These are phyloP conservation scores for Scaeva pyrastri DNA, from an alignment of 2,888 invertebrate species.

Conservation along the genomic window DNA sequence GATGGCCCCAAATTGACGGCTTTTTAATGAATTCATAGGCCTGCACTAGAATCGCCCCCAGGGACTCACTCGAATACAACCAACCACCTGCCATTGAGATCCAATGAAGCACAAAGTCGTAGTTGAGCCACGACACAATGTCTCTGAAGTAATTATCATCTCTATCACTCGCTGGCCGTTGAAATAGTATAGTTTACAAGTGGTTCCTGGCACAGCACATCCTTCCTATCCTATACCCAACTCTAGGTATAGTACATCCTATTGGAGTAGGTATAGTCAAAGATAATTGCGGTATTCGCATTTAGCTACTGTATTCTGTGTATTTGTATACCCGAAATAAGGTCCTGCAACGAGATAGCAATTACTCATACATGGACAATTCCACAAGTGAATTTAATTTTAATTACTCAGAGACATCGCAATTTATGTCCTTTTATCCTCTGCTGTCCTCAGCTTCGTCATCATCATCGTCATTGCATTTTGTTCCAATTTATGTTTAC, in stretches of 20 bases:
- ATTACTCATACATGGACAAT: constrained; percentile 66
- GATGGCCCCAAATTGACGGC: constrained; percentile 57
- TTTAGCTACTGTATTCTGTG: constrained; percentile 34
- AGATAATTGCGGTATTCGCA: constrained; percentile 70
- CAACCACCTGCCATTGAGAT: constrained; percentile 66
- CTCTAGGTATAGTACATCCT: not conserved
- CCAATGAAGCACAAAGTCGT: constrained; percentile 59
- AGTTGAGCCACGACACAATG: constrained; percentile 55
- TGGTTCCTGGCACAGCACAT: not conserved
- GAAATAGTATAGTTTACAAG: constrained; percentile 61
- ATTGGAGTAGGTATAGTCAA: not conserved
- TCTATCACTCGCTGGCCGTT: constrained; percentile 45
- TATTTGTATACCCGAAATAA: constrained; percentile 53
- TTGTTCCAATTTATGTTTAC: constrained; percentile 47
- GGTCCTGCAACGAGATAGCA: constrained; percentile 47
- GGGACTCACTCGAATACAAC: constrained; percentile 27
- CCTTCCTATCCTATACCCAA: constrained; percentile 2
- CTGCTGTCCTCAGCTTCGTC: not conserved
- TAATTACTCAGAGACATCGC: constrained; percentile 73
- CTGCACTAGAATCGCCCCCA: constrained; percentile 35
- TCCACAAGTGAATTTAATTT: constrained; percentile 75
- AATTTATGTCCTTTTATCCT: constrained; percentile 70
- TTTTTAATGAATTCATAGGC: constrained; percentile 72
- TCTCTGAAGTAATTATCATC: constrained; percentile 73
- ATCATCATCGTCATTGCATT: constrained; percentile 12